Conservation (phyloP, 2,888 invertebrate species). For the Rhamnusium bicolor region DNA sequence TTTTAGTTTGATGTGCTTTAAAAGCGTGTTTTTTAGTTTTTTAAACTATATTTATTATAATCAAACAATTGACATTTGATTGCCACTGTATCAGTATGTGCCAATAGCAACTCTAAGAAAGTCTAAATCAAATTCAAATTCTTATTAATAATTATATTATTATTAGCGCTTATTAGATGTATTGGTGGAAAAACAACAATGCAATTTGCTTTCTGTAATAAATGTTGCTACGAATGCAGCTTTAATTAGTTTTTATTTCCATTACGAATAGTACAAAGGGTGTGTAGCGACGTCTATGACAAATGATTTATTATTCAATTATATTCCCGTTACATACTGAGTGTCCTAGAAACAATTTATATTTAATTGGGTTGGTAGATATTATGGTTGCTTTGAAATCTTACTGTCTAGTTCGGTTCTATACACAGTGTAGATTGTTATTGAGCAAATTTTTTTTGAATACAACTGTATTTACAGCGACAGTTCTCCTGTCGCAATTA, state of each 20-base stretch:
- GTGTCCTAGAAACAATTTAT: conserved; percentile 16
- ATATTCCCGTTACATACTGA: conserved; percentile 42
- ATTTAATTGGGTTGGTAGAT: conserved; percentile 9
- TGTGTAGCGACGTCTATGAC: conserved; percentile 43
- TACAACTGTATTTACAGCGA: no score
- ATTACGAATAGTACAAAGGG: conserved; percentile 27
- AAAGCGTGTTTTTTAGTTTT: no score
- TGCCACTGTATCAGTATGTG: neutral
- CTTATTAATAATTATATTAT: conserved; percentile 4
- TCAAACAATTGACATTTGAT: neutral
- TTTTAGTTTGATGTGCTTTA: no score
- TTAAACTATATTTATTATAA: no score
- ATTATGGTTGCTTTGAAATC: no score
- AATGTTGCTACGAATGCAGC: conserved; percentile 17
- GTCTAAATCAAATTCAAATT: conserved; percentile 7
- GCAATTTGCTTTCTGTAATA: conserved; percentile 29
- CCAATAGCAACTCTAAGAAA: neutral
- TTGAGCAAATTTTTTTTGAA: no score
- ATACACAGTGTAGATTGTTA: no score
- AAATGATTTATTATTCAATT: conserved; percentile 51
- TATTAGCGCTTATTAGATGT: neutral
- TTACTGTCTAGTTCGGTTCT: no score
- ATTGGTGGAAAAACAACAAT: conserved; percentile 23
- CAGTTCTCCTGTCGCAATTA: no score
- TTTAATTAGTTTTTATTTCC: conserved; percentile 35